These are phyloP conservation scores for Latrodectus elegans DNA, from an alignment of 2,888 invertebrate genomes.

Conservation along the genomic window DNA sequence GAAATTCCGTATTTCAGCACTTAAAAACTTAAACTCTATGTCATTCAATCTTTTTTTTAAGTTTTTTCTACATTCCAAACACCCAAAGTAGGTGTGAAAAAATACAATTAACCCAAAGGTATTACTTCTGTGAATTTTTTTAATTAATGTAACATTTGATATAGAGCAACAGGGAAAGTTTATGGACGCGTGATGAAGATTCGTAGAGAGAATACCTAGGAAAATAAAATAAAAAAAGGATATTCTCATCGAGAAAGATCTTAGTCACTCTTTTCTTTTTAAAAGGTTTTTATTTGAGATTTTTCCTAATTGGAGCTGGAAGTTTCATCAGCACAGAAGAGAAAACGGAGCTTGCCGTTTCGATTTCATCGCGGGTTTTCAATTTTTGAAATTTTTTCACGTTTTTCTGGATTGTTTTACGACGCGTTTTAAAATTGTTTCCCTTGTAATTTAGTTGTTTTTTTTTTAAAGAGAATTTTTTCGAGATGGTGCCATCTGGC, in stretches of 20 bases:
- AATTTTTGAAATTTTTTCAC: constrained; percentile 38
- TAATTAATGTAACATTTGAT: constrained; percentile 61
- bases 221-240: constrained; percentile 18
- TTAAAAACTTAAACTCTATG: too few relatives aligned
- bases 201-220: constrained; percentile 14
- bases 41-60: too few relatives aligned
- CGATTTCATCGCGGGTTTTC: constrained; percentile 59
- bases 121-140: constrained; percentile 31
- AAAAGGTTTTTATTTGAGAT: constrained; percentile 23
- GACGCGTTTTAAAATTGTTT: neutral
- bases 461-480: neutral
- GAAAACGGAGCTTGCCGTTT: constrained; percentile 37
- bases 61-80: too few relatives aligned
- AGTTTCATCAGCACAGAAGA: constrained; percentile 35
- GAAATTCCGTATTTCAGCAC: too few relatives aligned
- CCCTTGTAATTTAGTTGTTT: neutral
- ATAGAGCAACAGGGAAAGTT: constrained; percentile 46
- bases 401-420: constrained; percentile 16
- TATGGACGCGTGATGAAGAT: constrained; percentile 44
- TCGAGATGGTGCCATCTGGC: constrained; percentile 43
- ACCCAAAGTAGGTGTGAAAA: too few relatives aligned
- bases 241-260: constrained; percentile 14
- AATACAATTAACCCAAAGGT: neutral
- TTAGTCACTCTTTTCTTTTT: constrained; percentile 11
- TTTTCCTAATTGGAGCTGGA: constrained; percentile 54